Percentiles rank a stretch among this genome's conserved stretches.
phyloP scores from a whole-genome alignment of 2,888 invertebrate species.

The Xestobium rufovillosum region DNA sequence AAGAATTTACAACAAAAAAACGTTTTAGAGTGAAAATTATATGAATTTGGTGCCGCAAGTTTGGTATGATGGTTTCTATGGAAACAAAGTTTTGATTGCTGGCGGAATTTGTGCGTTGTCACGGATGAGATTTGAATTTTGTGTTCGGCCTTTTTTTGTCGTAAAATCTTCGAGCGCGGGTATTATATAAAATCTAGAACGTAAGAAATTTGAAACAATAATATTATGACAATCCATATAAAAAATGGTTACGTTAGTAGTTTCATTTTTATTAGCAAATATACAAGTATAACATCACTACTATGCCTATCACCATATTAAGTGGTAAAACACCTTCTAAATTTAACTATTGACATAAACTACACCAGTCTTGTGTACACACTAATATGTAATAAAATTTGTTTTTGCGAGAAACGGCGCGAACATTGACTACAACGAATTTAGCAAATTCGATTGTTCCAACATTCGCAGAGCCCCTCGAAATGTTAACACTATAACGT shows the following conservation, averaged over 20 bases:
- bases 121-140: too few relatives aligned
- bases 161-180: too few relatives aligned
- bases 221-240: conserved; percentile 36
- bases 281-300: conserved; percentile 30
- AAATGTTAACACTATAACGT: conserved; percentile 29
- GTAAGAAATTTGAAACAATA: too few relatives aligned
- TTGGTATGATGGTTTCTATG: too few relatives aligned
- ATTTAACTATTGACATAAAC: conserved; percentile 42
- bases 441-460: conserved; percentile 6
- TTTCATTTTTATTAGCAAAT: conserved; percentile 29
- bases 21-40: background rate
- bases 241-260: conserved; percentile 35
- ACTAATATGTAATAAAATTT: conserved; percentile 36
- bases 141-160: too few relatives aligned
- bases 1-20: background rate
- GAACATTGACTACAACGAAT: conserved; percentile 4
- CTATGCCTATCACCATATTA: conserved; percentile 40
- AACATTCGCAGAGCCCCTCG: conserved; percentile 6
- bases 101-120: too few relatives aligned
- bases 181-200: too few relatives aligned
- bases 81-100: too few relatives aligned
- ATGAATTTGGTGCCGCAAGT: too few relatives aligned
- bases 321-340: conserved; percentile 29
- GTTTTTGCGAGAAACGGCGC: conserved; percentile 15
- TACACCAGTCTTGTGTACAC: conserved; percentile 44